Base-by-base conservation (phyloP, 2,113 vertebrate genomes). In the Noctilio leporinus region DNA sequence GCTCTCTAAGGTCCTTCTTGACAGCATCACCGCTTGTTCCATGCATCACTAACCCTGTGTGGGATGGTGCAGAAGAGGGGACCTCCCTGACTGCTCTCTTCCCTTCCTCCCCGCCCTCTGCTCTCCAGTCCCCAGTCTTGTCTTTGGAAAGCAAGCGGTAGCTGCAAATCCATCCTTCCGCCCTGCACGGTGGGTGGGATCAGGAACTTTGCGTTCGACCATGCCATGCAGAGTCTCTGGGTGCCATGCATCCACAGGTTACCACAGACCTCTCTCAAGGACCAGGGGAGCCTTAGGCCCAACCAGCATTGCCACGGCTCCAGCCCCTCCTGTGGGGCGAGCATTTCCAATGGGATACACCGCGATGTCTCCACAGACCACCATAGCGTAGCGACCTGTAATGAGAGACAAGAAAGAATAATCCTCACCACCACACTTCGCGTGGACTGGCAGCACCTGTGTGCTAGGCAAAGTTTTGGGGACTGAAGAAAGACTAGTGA, bases 261-360 rank as follows among this genome's bases (percentile, higher is more conserved):
- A 12, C 17, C 33, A 98, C 98, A 0, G 1, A 99, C 98, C 98
- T 98, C 98, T 98, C 93, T 98, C 98, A 28, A 99, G 97, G 35
- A 97, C 97, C 93, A 99, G 96, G 0, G 98, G 98, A n/a, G 98
- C 98, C 0, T 98, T 89, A 35, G 98, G 98, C 35, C 98, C 98
- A 49, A 99, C 97, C 96, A 99, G 97, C 98, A 99, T 98, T 6
- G 98, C 98, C 0, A 98, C 96, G 2, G 98, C 98, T 7, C 98
- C 98, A 0, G 98, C 98, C 0, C 98, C 98, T 10, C 98, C 98
- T 0, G 98, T 98, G 76, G 98, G 98, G 22, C 98, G 98, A 0
- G 98, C 98, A 0, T 97, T 99, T 5, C 98, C 98, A 0, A 82
- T 97, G 64, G 98, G 97, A 0, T 99, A 99, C 69, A 99, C 98